Evolutionary conservation across 2,888 invertebrate genomes (phyloP).

Genomic region (Lypha dubia): DNA sequence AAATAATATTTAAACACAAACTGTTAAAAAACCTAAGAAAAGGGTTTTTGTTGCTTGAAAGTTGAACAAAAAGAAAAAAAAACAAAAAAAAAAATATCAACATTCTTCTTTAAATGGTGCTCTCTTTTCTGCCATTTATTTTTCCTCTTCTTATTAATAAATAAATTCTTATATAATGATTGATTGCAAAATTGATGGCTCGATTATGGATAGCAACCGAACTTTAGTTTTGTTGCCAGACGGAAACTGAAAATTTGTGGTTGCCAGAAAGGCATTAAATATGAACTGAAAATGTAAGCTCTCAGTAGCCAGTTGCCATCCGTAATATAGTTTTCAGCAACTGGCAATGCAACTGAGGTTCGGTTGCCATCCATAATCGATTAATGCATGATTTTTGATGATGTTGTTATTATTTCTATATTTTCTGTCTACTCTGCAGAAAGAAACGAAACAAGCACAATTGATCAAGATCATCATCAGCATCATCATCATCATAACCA

Average conservation of each 20-base stretch:
- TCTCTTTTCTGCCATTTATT: conserved; percentile 51
- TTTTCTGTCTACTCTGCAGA: conserved; percentile 72
- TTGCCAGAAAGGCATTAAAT: too few relatives aligned
- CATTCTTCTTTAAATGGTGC: conserved; percentile 32
- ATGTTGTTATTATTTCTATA: conserved; percentile 68
- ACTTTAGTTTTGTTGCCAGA: too few relatives aligned
- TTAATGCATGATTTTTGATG: conserved; percentile 63
- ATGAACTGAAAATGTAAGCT: too few relatives aligned
- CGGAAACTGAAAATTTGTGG: too few relatives aligned
- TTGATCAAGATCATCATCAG: conserved; percentile 56
- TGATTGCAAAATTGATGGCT: conserved; percentile 49
- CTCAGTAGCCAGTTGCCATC: too few relatives aligned
- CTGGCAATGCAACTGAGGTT: too few relatives aligned
- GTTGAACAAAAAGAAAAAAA: conserved; percentile 20
- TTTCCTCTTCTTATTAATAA: conserved; percentile 14
- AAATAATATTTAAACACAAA: neutral
- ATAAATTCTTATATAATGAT: conserved; percentile 29
- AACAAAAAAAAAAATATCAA: neutral
- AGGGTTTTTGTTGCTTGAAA: conserved; percentile 67
- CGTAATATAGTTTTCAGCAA: too few relatives aligned
- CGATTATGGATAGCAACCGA: too few relatives aligned
- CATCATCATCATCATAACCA: conserved; percentile 55
- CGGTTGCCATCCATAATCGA: too few relatives aligned
- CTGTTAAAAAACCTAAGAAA: conserved; percentile 24
- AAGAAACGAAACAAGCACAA: conserved; percentile 68